Evolutionary conservation across 2,113 vertebrate species (phyloP), one percentile per base, ranked within the genome.

Genomic region (Crotophaga sulcirostris): DNA sequence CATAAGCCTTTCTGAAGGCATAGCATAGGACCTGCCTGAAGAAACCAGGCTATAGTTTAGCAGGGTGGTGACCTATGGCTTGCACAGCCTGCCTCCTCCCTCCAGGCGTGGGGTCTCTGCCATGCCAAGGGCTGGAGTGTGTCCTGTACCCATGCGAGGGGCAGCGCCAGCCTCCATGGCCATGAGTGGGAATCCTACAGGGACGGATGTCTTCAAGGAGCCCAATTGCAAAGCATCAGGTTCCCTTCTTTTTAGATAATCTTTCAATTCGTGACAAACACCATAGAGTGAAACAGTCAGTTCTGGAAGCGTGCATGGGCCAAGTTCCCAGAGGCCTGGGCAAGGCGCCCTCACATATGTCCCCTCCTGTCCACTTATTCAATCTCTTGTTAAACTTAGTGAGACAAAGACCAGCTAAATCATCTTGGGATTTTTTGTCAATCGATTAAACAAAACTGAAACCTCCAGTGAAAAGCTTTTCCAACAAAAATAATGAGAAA

Each of bases 141-240:
- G 0, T 36, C 42, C 25, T 0, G 0, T 58, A 49, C 23, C 84
- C 84, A 42, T 0, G 0, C 0, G 2, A 72, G 13, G 40, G 40
- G 23, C 64, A 73, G 5, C 1, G 6, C 15, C 55, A 74, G 11
- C 18, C 33, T 10, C 54, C 26, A 7, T 3, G 56, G 58, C 33
- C 47, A 7, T 0, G 1, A 25, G 7, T 6, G 47, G 19, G 36
- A 73, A 49, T 55, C 26, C 17, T 42, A 23, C 4, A 45, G 36
- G 5, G 40, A 55, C 0, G 5, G 25, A 49, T 25, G 19, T 17
- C 55, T 62, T 44, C 45, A 58, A 69, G 64, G 23, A 62, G 78
- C 28, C 3, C 8, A 56, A 55, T 2, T 25, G 29, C 24, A 86
- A 74, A 80, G 28, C 15, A 51, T 36, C 38, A 19, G 2, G 5